Conservation (phyloP, 2,113 vertebrate species). For the Eudorcas thomsonii region DNA sequence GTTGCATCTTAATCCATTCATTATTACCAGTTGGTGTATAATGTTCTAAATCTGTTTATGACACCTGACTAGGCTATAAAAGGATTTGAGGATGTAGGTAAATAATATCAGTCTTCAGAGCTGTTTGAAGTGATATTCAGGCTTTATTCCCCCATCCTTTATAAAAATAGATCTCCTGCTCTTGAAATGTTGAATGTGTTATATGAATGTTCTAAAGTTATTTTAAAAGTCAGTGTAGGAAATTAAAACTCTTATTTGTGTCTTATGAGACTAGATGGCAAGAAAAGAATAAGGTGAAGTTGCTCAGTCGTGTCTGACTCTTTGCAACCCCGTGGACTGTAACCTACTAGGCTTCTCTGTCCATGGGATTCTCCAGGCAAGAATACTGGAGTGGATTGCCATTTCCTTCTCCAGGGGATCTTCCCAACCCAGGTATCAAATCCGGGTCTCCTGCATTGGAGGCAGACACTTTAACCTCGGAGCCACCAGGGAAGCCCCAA, state of each 20-base stretch:
- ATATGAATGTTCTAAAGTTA: background rate
- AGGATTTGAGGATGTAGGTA: background rate
- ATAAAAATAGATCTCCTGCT: background rate
- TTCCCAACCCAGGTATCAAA: no score
- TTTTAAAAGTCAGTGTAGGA: background rate
- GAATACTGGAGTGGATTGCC: no score
- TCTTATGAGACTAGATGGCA: background rate
- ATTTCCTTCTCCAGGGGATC: no score
- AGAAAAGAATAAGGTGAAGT: background rate
- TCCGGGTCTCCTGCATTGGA: no score
- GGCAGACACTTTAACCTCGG: no score
- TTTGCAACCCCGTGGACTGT: no score
- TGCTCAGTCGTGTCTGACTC: no score
- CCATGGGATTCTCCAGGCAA: no score
- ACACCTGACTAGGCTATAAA: background rate
- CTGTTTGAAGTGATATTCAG: background rate
- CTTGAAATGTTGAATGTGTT: background rate
- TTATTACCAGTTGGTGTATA: slow-evolving; percentile 2
- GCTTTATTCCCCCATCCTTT: background rate
- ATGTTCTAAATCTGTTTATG: background rate
- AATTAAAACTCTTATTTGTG: background rate
- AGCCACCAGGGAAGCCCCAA: background rate
- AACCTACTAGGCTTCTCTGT: no score
- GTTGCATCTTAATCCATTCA: slow-evolving; percentile 22
- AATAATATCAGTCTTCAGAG: background rate